Base-by-base conservation (phyloP, 2,113 vertebrate species). In the Stigmatopora argus region DNA sequence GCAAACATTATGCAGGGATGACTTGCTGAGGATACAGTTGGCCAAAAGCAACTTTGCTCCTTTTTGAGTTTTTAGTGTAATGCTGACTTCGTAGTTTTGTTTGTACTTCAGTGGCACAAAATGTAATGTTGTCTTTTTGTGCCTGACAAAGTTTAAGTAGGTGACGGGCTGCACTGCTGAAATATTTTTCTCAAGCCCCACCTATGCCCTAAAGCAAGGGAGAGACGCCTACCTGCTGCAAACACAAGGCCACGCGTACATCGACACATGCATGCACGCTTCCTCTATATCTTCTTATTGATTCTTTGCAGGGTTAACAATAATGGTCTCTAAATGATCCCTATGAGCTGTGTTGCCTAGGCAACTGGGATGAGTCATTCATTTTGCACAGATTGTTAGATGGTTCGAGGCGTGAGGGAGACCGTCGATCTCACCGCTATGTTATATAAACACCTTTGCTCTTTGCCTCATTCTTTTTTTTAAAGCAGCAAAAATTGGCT, bases 161-260 rank as follows among this genome's bases (percentile, higher is more conserved):
- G 58, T 73, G 59, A 73, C 56, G 4, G 35, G 51, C 46, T 60
- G 70, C 66, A 68, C 78, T 66, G 52, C 80, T 71, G 66, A 86
- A 84, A 87, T 90, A 85, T 82, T 87, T 89, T 89, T 31, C 82
- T 84, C 71, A 83, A 82, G 86, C 88, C 86, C 86, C 89, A 89
- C 89, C 87, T 87, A 81, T 70, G 82, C 78, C 90, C 83, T 59
- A 11, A 85, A 85, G 90, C 85, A 23, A 75, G 82, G 85, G 89
- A 89, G 88, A 86, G 87, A 85, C 86, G 13, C 82, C 83, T 84
- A 89, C 85, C 84, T 88, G 83, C 77, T 78, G 48, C 58, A 62
- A 69, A 76, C 19, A 31, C 6, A 34, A 14, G n/a, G 38, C 38
- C 56, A n/a, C 3, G 18, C 35, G 34, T 57, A 23, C 62, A 51